These are phyloP conservation scores for Pterostichus madidus DNA, from an alignment of 2,888 invertebrate species.

Conservation along the genomic window DNA sequence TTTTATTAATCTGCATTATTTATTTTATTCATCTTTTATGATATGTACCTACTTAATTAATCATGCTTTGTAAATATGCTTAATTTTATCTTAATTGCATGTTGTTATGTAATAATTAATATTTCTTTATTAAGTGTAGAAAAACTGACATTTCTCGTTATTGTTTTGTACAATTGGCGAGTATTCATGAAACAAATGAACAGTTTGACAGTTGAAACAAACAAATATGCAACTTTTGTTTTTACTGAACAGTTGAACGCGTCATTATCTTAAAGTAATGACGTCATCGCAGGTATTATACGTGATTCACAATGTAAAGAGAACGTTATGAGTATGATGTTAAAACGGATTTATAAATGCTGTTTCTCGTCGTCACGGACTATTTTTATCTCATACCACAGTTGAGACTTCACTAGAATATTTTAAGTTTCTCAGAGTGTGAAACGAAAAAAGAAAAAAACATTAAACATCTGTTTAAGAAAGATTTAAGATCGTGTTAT, in stretches of 20 bases:
- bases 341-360: constrained; percentile 28
- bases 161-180: neutral
- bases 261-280: constrained; percentile 16
- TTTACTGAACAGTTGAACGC: neutral
- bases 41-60: neutral
- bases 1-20: neutral
- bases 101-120: neutral
- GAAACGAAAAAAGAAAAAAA: neutral
- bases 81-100: constrained; percentile 20
- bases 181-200: neutral
- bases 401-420: constrained; percentile 14
- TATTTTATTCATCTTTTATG: constrained; percentile 11
- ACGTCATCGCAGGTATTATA: constrained; percentile 50
- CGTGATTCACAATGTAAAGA: constrained; percentile 33
- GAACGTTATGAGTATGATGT: constrained; percentile 24
- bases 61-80: constrained; percentile 17
- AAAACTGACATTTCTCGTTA: neutral
- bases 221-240: neutral
- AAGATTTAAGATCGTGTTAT: neutral
- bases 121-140: neutral
- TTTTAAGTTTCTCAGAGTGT: constrained; percentile 23
- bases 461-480: neutral
- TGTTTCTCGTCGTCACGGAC: constrained; percentile 41
- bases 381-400: constrained; percentile 47
- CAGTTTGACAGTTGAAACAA: neutral